Evolutionary conservation across 1,140 invertebrate genomes (phyloP).

Genomic region (Zophobas atratus): DNA sequence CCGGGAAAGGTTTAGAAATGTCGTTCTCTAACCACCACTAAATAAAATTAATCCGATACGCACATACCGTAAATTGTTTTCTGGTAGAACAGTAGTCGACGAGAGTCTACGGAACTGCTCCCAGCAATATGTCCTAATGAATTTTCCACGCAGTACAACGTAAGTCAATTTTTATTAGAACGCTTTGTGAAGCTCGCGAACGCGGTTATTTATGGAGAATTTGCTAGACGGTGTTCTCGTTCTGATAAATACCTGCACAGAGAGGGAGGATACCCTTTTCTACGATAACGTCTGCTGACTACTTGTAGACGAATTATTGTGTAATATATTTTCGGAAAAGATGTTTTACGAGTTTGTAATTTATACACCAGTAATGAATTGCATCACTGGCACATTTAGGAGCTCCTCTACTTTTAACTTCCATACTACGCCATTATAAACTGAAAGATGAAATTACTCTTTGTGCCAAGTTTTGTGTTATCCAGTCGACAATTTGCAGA

Average conservation of each 20-base stretch:
- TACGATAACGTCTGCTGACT: slow-evolving; percentile 31
- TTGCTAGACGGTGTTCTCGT: slow-evolving; percentile 39
- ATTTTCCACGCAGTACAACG: slow-evolving; percentile 49
- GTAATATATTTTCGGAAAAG: slow-evolving; percentile 47
- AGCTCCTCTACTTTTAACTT: slow-evolving; percentile 16
- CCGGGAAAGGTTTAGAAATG: slow-evolving; percentile 28
- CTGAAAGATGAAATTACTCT: slow-evolving; percentile 32
- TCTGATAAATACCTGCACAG: slow-evolving; percentile 45
- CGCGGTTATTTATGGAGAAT: slow-evolving; percentile 43
- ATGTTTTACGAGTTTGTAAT: slow-evolving; percentile 48
- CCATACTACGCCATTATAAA: slow-evolving; percentile 1
- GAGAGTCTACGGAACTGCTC: slow-evolving; percentile 29
- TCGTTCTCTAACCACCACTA: slow-evolving; percentile 37
- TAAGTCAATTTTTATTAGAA: slow-evolving; percentile 55
- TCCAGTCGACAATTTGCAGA: not conserved
- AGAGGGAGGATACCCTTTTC: slow-evolving; percentile 24
- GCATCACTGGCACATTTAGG: slow-evolving; percentile 44
- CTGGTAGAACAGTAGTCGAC: slow-evolving; percentile 28
- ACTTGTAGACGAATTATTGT: slow-evolving; percentile 48
- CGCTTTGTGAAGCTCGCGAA: slow-evolving; percentile 37
- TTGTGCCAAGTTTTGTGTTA: slow-evolving; percentile 8
- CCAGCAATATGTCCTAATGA: slow-evolving; percentile 52
- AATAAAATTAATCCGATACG: slow-evolving; percentile 48
- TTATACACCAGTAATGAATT: slow-evolving; percentile 43
- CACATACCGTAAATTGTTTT: slow-evolving; percentile 43